Conservation (phyloP, 2,113 vertebrate species). For the Callaeas wilsoni region DNA sequence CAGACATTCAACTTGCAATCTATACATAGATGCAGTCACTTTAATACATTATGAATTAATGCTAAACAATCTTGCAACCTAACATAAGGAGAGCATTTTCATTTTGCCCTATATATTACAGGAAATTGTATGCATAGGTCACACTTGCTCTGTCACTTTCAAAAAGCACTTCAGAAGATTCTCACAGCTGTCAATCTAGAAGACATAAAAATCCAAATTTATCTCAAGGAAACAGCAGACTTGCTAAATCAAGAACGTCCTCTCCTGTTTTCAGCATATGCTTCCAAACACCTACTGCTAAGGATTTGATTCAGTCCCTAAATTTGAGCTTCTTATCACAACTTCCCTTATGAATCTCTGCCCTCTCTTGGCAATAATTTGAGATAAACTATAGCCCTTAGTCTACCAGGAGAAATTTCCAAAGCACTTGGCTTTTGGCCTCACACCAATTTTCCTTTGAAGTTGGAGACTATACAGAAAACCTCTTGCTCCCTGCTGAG, state of each 20-base stretch:
- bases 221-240: neutral
- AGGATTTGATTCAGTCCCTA: neutral
- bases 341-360: neutral
- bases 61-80: neutral
- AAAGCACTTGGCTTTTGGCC: slow-evolving; percentile 36
- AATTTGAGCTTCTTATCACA: neutral
- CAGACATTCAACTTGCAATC: neutral
- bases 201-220: neutral
- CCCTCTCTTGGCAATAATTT: neutral
- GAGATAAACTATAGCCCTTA: neutral
- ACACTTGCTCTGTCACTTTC: neutral
- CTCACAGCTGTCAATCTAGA: neutral
- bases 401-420: neutral
- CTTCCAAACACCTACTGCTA: neutral
- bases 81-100: neutral
- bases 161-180: neutral
- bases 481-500: slow-evolving; percentile 5
- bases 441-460: slow-evolving; percentile 41
- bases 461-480: slow-evolving; percentile 8
- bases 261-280: neutral
- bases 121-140: neutral
- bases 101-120: neutral
- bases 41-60: neutral
- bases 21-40: neutral
- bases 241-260: neutral